Percentiles rank a stretch among this genome's conserved stretches.
Evolutionary conservation across 2,888 invertebrate species (phyloP).

Genomic region (Pinctada fucata): DNA sequence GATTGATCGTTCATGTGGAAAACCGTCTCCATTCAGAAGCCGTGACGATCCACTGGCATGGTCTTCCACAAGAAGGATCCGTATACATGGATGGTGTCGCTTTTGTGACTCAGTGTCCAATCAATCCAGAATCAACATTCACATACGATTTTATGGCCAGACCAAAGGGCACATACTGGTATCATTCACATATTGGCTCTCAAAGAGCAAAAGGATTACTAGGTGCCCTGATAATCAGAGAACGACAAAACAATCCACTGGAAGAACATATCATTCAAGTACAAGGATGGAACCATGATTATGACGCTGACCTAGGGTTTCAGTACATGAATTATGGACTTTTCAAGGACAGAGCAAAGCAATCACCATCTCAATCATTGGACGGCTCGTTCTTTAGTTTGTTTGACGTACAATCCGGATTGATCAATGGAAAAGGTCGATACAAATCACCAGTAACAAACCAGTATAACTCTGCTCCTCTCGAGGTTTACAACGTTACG

Average conservation of each 20-base stretch:
- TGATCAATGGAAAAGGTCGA: slow-evolving; percentile 59
- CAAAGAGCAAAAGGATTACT: slow-evolving; percentile 53
- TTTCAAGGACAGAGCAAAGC: slow-evolving; percentile 36
- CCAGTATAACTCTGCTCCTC: slow-evolving; percentile 50
- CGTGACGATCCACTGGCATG: slow-evolving; percentile 70
- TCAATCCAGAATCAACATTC: slow-evolving; percentile 50
- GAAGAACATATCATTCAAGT: slow-evolving; percentile 48
- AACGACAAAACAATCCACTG: slow-evolving; percentile 16
- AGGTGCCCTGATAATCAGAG: slow-evolving; percentile 52
- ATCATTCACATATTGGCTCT: slow-evolving; percentile 53
- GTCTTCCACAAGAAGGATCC: slow-evolving; percentile 54
- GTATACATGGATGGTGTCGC: slow-evolving; percentile 65
- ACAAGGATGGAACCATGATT: slow-evolving; percentile 55
- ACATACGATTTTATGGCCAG: slow-evolving; percentile 51
- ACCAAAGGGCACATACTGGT: slow-evolving; percentile 52
- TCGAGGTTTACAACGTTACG: slow-evolving; percentile 51
- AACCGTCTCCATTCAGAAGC: slow-evolving; percentile 59
- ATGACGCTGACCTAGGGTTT: slow-evolving; percentile 40
- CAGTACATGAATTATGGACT: slow-evolving; percentile 40
- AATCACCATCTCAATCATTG: slow-evolving; percentile 23
- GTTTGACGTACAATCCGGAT: slow-evolving; percentile 41
- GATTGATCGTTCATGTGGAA: slow-evolving; percentile 60
- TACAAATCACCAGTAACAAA: slow-evolving; percentile 33
- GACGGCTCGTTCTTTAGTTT: slow-evolving; percentile 38
- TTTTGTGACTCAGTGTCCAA: slow-evolving; percentile 62